Evolutionary conservation across 1,140 invertebrate species (phyloP).

Genomic region (Penaeus chinensis): DNA sequence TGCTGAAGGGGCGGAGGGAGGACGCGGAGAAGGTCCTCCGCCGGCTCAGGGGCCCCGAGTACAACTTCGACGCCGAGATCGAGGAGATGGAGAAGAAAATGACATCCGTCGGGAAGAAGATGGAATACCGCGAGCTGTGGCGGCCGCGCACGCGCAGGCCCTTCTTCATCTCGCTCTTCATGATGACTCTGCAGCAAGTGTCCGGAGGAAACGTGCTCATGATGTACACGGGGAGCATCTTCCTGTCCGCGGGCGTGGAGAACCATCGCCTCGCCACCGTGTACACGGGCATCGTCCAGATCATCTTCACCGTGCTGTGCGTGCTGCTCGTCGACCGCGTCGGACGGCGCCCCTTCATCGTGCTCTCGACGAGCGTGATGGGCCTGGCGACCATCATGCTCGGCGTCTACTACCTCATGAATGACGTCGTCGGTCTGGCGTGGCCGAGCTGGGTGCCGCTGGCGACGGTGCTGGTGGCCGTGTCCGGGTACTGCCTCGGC

Average conservation of each 20-base stretch:
- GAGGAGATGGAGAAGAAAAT: constrained; percentile 47
- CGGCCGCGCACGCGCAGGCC: constrained; percentile 43
- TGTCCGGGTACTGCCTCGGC: constrained; percentile 46
- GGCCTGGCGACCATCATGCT: constrained; percentile 16
- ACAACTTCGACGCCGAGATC: constrained; percentile 19
- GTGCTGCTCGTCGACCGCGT: constrained; percentile 40
- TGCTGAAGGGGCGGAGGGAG: constrained; percentile 33
- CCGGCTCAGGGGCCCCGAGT: constrained; percentile 49
- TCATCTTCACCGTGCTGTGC: constrained; percentile 34
- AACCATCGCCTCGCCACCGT: constrained; percentile 39
- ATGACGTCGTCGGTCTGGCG: neutral
- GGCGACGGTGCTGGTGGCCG: constrained; percentile 23
- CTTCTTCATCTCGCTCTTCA: constrained; percentile 45
- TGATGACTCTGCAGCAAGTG: constrained; percentile 50
- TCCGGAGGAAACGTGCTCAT: constrained; percentile 54
- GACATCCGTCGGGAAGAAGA: constrained; percentile 31
- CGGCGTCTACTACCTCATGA: constrained; percentile 35
- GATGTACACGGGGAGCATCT: constrained; percentile 48
- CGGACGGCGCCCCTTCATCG: constrained; percentile 41
- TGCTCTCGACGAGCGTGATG: constrained; percentile 25
- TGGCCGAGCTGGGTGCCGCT: constrained; percentile 54
- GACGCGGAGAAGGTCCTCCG: constrained; percentile 25
- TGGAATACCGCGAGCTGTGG: constrained; percentile 39
- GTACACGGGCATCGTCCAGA: constrained; percentile 45
- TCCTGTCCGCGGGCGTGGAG: constrained; percentile 34